phyloP scores from a whole-genome alignment of 2,113 vertebrate genomes.

The Elgaria multicarinata region DNA sequence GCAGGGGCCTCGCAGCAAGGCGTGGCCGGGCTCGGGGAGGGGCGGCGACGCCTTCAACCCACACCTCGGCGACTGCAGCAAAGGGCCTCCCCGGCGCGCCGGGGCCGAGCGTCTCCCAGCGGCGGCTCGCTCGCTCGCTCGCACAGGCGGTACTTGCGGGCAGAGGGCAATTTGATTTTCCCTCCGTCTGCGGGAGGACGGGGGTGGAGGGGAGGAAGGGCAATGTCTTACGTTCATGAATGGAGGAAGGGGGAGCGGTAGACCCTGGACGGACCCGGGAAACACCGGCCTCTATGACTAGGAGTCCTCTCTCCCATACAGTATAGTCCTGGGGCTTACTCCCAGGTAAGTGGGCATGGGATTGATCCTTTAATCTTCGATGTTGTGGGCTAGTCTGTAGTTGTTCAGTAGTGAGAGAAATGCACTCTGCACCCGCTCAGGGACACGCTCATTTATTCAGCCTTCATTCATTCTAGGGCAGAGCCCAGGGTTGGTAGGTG shows the following conservation, averaged over 20 bases:
- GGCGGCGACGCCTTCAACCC: conserved; percentile 23
- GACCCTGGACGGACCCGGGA: not conserved
- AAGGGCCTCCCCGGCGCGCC: not conserved
- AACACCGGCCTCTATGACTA: not conserved
- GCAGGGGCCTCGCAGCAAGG: conserved; percentile 49
- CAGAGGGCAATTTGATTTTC: not conserved
- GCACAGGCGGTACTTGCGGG: not conserved
- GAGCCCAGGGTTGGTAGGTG: not conserved
- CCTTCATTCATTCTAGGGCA: not conserved
- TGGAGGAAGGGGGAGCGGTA: no score
- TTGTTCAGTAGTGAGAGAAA: not conserved
- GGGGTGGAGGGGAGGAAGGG: no score
- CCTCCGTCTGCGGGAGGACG: no score
- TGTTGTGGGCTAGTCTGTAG: not conserved
- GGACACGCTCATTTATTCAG: not conserved
- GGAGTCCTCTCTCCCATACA: not conserved
- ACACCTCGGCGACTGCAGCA: not conserved
- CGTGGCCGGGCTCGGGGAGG: conserved; percentile 45
- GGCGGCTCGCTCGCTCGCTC: not conserved
- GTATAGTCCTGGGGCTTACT: no score
- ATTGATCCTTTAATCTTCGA: not conserved
- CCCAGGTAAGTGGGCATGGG: no score
- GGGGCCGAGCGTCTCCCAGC: not conserved
- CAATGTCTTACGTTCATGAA: no score
- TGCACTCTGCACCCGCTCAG: not conserved